Evolutionary conservation across 2,797 vertebrate species (phyloP).

Genomic region (Tapirus indicus): DNA sequence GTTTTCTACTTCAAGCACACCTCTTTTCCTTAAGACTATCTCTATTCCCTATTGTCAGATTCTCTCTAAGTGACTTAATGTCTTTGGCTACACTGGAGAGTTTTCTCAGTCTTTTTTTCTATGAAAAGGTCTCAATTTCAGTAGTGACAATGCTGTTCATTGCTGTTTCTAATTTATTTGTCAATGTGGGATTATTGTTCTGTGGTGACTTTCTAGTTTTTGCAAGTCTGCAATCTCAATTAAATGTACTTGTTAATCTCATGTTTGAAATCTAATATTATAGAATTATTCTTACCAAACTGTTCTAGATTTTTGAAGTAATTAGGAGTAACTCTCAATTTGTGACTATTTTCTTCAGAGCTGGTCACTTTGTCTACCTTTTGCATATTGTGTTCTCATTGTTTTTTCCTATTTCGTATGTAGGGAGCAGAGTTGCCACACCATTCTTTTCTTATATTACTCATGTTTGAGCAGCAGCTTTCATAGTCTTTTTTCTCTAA

Average conservation of each 20-base stretch:
- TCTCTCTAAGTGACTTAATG: not conserved
- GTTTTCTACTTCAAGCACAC: not conserved
- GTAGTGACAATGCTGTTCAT: not conserved
- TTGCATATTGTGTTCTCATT: not conserved
- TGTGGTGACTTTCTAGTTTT: not conserved
- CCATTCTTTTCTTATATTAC: not conserved
- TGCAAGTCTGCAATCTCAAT: not conserved
- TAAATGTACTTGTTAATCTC: not conserved
- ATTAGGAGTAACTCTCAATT: not conserved
- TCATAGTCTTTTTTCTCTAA: slow-evolving; percentile 1
- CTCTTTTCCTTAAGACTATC: not conserved
- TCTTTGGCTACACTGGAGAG: not conserved
- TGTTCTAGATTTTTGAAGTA: slow-evolving; percentile 12
- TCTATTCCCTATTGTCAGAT: not conserved
- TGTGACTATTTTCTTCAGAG: not conserved
- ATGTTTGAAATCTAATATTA: not conserved
- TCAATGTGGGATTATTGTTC: not conserved
- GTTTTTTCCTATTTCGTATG: not conserved
- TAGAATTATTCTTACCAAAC: not conserved
- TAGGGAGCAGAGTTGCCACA: not conserved
- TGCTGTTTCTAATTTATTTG: not conserved
- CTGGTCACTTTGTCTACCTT: not conserved
- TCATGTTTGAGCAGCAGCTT: not conserved
- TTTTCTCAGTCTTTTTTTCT: not conserved
- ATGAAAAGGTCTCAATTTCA: not conserved